Conservation (phyloP, 2,113 vertebrate genomes). For the Tautogolabrus adspersus region DNA sequence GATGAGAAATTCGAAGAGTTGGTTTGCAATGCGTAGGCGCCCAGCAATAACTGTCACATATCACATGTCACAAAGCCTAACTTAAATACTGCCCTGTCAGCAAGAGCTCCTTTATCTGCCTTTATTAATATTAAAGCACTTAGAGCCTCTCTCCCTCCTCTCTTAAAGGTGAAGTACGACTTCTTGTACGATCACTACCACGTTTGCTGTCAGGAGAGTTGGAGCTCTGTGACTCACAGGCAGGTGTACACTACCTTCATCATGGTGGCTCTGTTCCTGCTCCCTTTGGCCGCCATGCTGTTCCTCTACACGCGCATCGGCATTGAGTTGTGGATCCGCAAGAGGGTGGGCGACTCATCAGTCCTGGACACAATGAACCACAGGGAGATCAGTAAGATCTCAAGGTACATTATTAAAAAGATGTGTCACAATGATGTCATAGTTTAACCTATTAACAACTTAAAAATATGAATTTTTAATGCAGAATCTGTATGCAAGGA, state of each 20-base stretch:
- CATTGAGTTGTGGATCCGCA: slow-evolving; percentile 86
- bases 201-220: slow-evolving; percentile 87
- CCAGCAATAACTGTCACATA: too few relatives aligned
- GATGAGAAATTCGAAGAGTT: too few relatives aligned
- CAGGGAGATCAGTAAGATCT: slow-evolving; percentile 85
- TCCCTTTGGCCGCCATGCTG: slow-evolving; percentile 84
- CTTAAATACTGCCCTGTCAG: background rate
- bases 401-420: slow-evolving; percentile 68
- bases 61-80: too few relatives aligned
- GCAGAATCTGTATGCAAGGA: too few relatives aligned
- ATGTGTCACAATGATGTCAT: too few relatives aligned
- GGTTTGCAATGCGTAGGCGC: too few relatives aligned
- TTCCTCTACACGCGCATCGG: slow-evolving; percentile 86
- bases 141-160: background rate
- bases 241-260: slow-evolving; percentile 86
- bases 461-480: too few relatives aligned
- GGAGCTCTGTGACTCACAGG: slow-evolving; percentile 78
- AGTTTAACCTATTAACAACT: too few relatives aligned
- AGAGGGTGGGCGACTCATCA: slow-evolving; percentile 84
- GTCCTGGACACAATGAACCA: slow-evolving; percentile 86
- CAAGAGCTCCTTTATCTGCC: background rate
- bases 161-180: slow-evolving; percentile 86
- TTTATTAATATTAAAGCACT: too few relatives aligned
- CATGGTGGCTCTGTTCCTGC: slow-evolving; percentile 86
- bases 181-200: slow-evolving; percentile 87